Base-by-base conservation (phyloP, 2,797 vertebrate species). In the Chelmon rostratus region DNA sequence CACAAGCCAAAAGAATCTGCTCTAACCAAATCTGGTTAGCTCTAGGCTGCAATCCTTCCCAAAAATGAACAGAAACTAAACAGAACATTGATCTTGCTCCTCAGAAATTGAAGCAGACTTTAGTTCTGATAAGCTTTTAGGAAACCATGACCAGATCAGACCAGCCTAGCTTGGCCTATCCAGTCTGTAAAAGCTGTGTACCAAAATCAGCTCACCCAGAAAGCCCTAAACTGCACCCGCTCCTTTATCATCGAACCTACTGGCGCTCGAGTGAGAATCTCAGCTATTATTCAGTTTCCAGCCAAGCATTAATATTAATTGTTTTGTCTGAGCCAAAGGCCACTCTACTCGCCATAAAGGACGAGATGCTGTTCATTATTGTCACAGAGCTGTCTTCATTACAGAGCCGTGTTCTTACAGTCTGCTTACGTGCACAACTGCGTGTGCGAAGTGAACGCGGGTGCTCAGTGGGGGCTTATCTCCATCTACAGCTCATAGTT, bases 281-380 rank as follows among this genome's bases (percentile, higher is more conserved):
- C 67, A n/a, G 82, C 87, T 76, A 79, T 88, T 83, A 81, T 86
- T 91, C 76, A 78, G 73, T 79, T 78, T 71, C 59, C 68, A 90
- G 72, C 74, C 79, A 77, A 88, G 83, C 86, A 73, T 86, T 80
- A 85, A 89, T 88, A 93, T 92, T 84, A 90, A 93, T 91, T 86
- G 86, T 91, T 91, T 91, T 76, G 77, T 88, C 86, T 82, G 77
- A 83, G 76, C 73, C 73, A 83, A 80, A 73, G 80, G 62, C 79
- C 86, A 82, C 81, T 86, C 75, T 88, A 63, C 6, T 68, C 50
- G 44, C 58, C 66, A 84, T 76, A 82, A 82, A 89, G 74, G 81
- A 79, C 75, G 63, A 63, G 63, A 81, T 83, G 88, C 84, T 87
- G 79, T 92, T 92, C 90, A 91, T 91, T 92, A 92, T 74, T 35